phyloP scores from a whole-genome alignment of 1,140 invertebrate genomes.

The Neotoxoptera formosana region DNA sequence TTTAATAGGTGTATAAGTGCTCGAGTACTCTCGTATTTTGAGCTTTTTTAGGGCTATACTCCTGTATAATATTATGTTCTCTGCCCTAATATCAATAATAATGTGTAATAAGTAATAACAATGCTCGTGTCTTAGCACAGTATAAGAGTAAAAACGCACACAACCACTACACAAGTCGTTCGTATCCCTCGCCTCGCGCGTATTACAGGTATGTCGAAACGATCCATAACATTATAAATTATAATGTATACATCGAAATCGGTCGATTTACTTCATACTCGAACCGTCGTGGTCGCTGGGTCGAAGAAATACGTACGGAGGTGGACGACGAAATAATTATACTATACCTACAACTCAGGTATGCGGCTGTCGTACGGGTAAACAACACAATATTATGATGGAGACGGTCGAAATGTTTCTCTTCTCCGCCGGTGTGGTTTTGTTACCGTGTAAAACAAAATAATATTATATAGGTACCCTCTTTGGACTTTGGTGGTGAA shows the following conservation, averaged over 20 bases:
- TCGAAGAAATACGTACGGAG: background rate
- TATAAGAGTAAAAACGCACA: background rate
- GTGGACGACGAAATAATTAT: background rate
- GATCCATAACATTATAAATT: background rate
- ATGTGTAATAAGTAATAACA: too few relatives aligned
- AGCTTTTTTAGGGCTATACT: background rate
- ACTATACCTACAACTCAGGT: background rate
- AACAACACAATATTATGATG: background rate
- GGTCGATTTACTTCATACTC: slow-evolving; percentile 31
- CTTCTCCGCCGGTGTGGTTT: background rate
- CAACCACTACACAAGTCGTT: background rate
- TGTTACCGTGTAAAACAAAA: background rate
- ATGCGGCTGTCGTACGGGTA: background rate
- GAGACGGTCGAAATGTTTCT: background rate
- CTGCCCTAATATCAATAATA: background rate
- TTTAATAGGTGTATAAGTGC: background rate
- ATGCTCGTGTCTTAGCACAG: background rate
- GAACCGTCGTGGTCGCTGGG: background rate
- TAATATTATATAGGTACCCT: background rate
- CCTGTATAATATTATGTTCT: background rate
- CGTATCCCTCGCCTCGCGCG: background rate
- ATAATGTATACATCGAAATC: background rate
- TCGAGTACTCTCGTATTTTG: background rate
- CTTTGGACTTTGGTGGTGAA: background rate
- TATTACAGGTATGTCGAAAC: background rate